A percentile compares a stretch with the other conserved stretches of the same genome.
These are phyloP conservation scores for Phyllopteryx taeniolatus DNA, from an alignment of 2,113 vertebrate genomes.

Conservation along the genomic window DNA sequence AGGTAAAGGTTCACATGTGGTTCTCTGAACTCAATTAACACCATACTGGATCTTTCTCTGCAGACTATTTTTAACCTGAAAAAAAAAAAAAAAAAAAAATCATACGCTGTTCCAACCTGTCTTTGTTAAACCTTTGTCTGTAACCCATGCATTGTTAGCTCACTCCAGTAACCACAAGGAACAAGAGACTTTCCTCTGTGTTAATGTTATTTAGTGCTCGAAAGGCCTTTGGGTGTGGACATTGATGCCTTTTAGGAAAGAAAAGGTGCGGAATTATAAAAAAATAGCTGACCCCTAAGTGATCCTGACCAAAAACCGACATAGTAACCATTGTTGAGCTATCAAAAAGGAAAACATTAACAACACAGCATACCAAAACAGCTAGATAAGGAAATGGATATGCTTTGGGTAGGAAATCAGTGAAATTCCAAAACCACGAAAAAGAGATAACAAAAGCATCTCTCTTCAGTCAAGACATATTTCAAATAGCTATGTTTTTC, in stretches of 20 bases:
- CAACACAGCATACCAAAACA: slow-evolving; percentile 42
- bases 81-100: slow-evolving; percentile 42
- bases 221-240: slow-evolving; percentile 27
- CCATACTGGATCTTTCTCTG: slow-evolving; percentile 55
- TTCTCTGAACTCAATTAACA: slow-evolving; percentile 80
- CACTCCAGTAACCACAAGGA: slow-evolving; percentile 23
- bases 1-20: slow-evolving; percentile 68
- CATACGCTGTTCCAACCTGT: slow-evolving; percentile 61
- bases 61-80: slow-evolving; percentile 63
- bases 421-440: slow-evolving; percentile 43
- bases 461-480: slow-evolving; percentile 20
- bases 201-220: slow-evolving; percentile 24
- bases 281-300: slow-evolving; percentile 16
- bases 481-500: slow-evolving; percentile 23
- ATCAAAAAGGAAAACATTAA: slow-evolving; percentile 36
- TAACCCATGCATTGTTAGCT: slow-evolving; percentile 40
- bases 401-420: slow-evolving; percentile 30
- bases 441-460: slow-evolving; percentile 16
- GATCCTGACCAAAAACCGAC: slow-evolving; percentile 9
- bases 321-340: slow-evolving; percentile 41
- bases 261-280: slow-evolving; percentile 17
- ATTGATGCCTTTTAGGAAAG: slow-evolving; percentile 7
- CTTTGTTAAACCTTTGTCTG: slow-evolving; percentile 18
- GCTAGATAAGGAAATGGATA: slow-evolving; percentile 37
- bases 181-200: slow-evolving; percentile 24